phyloP scores from a whole-genome alignment of 2,113 vertebrate species.

The Tamias sibiricus region DNA sequence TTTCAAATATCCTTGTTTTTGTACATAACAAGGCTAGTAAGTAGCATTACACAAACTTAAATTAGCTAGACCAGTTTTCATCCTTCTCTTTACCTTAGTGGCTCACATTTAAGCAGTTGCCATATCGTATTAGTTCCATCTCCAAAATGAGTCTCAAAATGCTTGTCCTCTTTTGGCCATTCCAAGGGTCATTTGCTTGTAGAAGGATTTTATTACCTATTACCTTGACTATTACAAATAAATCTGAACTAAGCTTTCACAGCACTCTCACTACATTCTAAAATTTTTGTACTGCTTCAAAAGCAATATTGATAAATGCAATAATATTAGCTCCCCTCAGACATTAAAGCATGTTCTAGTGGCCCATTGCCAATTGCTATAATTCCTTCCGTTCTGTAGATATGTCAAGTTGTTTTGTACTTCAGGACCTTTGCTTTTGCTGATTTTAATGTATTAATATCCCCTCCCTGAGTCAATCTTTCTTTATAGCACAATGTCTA shows the following conservation, averaged over 20 bases:
- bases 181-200: not conserved
- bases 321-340: not conserved
- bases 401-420: not conserved
- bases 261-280: accelerated
- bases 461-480: not conserved
- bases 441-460: not conserved
- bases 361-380: not conserved
- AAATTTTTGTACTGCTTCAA: not conserved
- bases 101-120: not conserved
- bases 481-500: not conserved
- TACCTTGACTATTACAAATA: not conserved
- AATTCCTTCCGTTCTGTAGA: not conserved
- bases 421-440: not conserved
- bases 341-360: not conserved
- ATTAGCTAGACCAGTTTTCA: not conserved
- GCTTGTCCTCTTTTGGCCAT: not conserved
- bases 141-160: not conserved
- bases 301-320: not conserved
- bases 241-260: not conserved
- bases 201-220: not conserved
- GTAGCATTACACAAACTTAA: not conserved
- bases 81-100: not conserved
- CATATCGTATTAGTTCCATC: not conserved
- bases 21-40: not conserved
- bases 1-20: not conserved